Base-by-base conservation (phyloP, 2,888 invertebrate genomes). In the Lissonota sp. region DNA sequence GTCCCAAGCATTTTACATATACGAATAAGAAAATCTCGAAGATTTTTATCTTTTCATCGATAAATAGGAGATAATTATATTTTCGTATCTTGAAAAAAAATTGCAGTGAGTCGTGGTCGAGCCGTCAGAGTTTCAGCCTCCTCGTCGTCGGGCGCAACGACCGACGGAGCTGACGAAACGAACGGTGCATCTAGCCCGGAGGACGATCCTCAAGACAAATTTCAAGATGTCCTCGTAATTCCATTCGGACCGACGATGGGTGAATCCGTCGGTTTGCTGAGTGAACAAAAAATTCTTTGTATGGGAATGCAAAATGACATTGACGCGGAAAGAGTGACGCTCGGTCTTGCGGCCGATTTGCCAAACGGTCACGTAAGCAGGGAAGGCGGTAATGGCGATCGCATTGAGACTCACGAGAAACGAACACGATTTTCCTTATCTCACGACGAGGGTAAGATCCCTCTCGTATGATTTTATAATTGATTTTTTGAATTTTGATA, bases 381-480 rank as follows among this genome's bases (percentile, higher is more conserved):
- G 69, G 88, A 92, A 51, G 82, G 76, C 58, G 87, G 84, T 42
- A 88, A 87, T 60, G 80, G 84, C 0, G 93, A 93, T 69, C 91
- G 94, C 5, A 89, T 89, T 12, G 93, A 93, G 83, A 92, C 90
- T 6, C 92, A 92, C 66, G 93, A 93, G 80, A 93, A 93, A 79
- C 86, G 93, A 51, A 93, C 93, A 2, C 90, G 95, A 44, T 98
- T 98, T 92, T 97, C 97, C 0, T 94, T 97, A 62, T 97, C 97
- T 0, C 97, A 97, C 89, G 98, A 98, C 89, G 98, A 98, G 88
- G 91, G 92, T 92, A 88, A 58, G 53, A 44, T 84, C 80, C 26
- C 26, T 26, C 26, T 26, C 26, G 26, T 26, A 26, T 26, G 26
- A 26, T 26, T 26, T 26, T 26, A 2, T 26, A 26, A 26, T 26